Percentiles rank a stretch among this genome's conserved stretches.
Conservation (phyloP, 2,113 vertebrate genomes). For the Arenaria interpres region DNA sequence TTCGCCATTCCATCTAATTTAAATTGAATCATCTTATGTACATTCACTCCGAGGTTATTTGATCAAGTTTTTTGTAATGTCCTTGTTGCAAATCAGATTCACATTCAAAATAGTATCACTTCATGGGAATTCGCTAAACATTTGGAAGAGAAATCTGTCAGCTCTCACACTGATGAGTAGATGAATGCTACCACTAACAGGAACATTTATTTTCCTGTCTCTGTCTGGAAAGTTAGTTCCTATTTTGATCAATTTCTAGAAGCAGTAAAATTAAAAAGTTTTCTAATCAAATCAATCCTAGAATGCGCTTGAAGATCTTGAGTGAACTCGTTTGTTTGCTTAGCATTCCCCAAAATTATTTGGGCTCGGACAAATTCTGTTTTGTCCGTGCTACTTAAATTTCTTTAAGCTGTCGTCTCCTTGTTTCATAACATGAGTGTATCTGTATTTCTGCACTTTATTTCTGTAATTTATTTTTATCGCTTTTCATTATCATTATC, state of each 20-base stretch:
- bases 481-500: not conserved
- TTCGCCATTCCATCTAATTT: not conserved
- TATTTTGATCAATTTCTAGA: not conserved
- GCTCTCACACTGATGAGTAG: not conserved
- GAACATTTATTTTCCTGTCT: not conserved
- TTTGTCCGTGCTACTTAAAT: not conserved
- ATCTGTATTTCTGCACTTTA: not conserved
- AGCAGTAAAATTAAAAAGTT: not conserved
- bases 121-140: not conserved
- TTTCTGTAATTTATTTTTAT: constrained; percentile 3
- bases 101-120: not conserved
- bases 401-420: not conserved
- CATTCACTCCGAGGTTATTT: not conserved
- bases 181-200: not conserved
- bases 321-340: not conserved
- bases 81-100: not conserved
- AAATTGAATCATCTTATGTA: not conserved
- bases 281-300: not conserved
- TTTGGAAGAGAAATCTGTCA: not conserved
- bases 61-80: not conserved
- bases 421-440: not conserved
- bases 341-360: not conserved
- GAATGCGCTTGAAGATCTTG: not conserved
- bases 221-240: not conserved
- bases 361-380: not conserved